phyloP scores from a whole-genome alignment of 2,113 vertebrate species.

The Ceratotherium simum region DNA sequence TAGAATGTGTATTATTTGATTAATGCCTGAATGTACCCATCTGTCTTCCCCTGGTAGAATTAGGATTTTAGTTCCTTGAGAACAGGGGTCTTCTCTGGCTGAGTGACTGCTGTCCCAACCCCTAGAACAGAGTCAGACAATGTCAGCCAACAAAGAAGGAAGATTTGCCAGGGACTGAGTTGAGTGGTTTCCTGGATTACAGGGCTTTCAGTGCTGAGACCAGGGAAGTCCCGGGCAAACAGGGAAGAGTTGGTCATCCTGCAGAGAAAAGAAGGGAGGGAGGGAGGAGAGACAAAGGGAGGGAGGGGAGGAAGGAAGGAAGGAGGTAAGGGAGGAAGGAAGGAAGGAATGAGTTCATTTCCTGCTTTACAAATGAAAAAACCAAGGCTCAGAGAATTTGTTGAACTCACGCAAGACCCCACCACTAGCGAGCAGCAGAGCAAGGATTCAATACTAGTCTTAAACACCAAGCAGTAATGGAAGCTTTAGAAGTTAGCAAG shows the following conservation, averaged over 20 bases:
- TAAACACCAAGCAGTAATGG: neutral
- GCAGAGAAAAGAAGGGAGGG: neutral
- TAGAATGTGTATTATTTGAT: neutral
- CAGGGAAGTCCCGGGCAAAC: neutral
- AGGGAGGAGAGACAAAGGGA: neutral
- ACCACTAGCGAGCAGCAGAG: neutral
- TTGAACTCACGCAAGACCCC: neutral
- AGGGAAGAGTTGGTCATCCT: neutral
- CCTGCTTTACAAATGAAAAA: neutral
- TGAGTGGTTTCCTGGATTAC: neutral
- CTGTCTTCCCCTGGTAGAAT: neutral
- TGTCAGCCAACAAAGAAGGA: neutral
- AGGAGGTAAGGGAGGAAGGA: accelerated
- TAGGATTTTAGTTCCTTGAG: neutral
- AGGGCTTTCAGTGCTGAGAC: neutral
- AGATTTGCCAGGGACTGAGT: neutral
- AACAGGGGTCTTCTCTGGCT: neutral
- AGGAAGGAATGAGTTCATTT: neutral
- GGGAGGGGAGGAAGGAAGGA: neutral
- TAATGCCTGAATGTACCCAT: neutral
- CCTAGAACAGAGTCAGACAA: neutral
- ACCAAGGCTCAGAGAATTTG: neutral
- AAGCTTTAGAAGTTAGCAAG: neutral
- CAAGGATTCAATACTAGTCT: neutral
- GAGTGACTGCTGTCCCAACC: neutral